Evolutionary conservation across 2,797 vertebrate genomes (phyloP).

Genomic region (Paramormyrops hopkinsi): DNA sequence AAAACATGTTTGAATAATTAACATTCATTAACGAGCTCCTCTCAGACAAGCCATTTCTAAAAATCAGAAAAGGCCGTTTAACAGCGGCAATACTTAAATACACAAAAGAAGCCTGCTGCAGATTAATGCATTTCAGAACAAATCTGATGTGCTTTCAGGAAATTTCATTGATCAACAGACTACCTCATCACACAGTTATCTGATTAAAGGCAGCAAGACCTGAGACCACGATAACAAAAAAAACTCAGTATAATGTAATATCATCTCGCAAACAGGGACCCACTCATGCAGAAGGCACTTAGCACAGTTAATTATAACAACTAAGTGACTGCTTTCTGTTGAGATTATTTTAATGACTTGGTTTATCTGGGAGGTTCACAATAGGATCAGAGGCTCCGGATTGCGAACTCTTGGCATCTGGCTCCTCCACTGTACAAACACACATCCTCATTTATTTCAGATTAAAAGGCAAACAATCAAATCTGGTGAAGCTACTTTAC

Average conservation of each 20-base stretch:
- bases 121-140: not conserved
- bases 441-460: slow-evolving; percentile 27
- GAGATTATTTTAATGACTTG: slow-evolving; percentile 54
- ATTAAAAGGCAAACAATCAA: slow-evolving; percentile 23
- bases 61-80: not conserved
- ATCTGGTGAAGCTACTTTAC: slow-evolving; percentile 16
- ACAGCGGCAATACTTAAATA: not conserved
- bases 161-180: not conserved
- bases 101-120: not conserved
- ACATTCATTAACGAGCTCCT: not conserved
- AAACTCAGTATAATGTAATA: not conserved
- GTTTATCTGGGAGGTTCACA: slow-evolving; percentile 47
- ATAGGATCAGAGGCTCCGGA: slow-evolving; percentile 41
- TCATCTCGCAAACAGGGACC: slow-evolving; percentile 14
- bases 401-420: slow-evolving; percentile 36
- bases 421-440: slow-evolving; percentile 33
- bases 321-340: slow-evolving; percentile 47
- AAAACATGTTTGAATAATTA: not conserved
- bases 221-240: slow-evolving; percentile 13
- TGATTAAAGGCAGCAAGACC: slow-evolving; percentile 10
- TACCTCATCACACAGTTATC: not conserved
- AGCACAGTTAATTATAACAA: slow-evolving; percentile 49
- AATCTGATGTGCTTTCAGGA: not conserved
- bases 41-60: not conserved
- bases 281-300: slow-evolving; percentile 23